These are phyloP conservation scores for Ephialtes manifestator DNA, from an alignment of 2,888 invertebrate species.

Conservation along the genomic window DNA sequence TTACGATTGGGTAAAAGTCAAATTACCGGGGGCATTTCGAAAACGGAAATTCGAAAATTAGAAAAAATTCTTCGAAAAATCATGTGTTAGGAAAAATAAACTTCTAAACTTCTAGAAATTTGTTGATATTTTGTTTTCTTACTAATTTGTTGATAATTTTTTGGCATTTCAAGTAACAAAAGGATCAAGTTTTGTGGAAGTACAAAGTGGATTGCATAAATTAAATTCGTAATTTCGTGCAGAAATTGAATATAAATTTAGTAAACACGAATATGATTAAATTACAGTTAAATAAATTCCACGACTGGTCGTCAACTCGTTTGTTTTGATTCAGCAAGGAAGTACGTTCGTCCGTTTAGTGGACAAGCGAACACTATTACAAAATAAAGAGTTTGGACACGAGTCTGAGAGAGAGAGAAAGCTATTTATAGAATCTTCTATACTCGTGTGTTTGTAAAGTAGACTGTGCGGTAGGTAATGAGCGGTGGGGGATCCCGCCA, in stretches of 20 bases:
- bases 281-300: background rate
- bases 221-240: background rate
- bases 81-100: no score
- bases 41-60: no score
- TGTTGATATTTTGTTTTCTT: no score
- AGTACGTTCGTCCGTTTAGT: background rate
- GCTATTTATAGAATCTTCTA: background rate
- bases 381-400: background rate
- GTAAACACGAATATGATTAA: no score
- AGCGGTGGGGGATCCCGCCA: background rate
- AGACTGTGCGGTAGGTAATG: constrained; percentile 23
- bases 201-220: no score
- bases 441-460: background rate
- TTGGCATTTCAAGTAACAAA: no score
- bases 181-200: no score
- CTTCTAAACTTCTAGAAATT: no score
- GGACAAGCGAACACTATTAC: background rate
- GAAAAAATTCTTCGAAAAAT: no score
- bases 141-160: no score
- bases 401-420: background rate
- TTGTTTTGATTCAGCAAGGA: background rate
- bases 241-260: background rate
- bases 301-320: background rate
- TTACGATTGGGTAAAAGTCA: no score
- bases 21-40: no score